These are phyloP conservation scores for Tetanocera ferruginea DNA, from an alignment of 2,888 invertebrate species.

Conservation along the genomic window DNA sequence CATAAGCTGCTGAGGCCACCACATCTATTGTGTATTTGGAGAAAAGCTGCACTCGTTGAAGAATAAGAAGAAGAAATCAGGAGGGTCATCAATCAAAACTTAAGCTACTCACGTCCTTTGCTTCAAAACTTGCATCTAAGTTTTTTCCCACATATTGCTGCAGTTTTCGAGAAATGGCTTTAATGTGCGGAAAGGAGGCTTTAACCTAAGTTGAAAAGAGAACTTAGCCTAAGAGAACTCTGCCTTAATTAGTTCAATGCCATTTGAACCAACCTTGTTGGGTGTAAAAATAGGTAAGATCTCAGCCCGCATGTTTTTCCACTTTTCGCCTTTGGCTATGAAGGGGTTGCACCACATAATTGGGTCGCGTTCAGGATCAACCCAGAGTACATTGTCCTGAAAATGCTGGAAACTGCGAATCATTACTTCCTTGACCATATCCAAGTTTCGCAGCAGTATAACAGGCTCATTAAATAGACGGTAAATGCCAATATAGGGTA, in stretches of 20 bases:
- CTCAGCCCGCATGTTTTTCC: conserved; percentile 57
- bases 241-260: too few relatives aligned
- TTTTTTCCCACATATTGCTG: conserved; percentile 46
- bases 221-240: neutral
- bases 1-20: conserved; percentile 59
- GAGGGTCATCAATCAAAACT: neutral
- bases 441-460: conserved; percentile 54
- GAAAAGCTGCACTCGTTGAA: conserved; percentile 48
- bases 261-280: conserved; percentile 49
- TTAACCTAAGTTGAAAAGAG: conserved; percentile 49
- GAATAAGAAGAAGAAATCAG: neutral
- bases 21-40: conserved; percentile 61
- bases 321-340: conserved; percentile 55
- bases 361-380: conserved; percentile 53
- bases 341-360: conserved; percentile 58
- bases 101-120: conserved; percentile 52
- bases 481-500: conserved; percentile 57
- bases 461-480: conserved; percentile 60
- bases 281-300: conserved; percentile 60
- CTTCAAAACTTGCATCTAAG: conserved; percentile 51
- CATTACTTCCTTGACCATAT: conserved; percentile 57
- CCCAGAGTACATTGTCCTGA: conserved; percentile 57
- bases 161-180: conserved; percentile 51
- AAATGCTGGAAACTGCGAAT: conserved; percentile 56
- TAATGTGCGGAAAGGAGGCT: conserved; percentile 54